These are phyloP conservation scores for Gymnocheta viridis DNA, from an alignment of 2,888 invertebrate species.

Conservation along the genomic window DNA sequence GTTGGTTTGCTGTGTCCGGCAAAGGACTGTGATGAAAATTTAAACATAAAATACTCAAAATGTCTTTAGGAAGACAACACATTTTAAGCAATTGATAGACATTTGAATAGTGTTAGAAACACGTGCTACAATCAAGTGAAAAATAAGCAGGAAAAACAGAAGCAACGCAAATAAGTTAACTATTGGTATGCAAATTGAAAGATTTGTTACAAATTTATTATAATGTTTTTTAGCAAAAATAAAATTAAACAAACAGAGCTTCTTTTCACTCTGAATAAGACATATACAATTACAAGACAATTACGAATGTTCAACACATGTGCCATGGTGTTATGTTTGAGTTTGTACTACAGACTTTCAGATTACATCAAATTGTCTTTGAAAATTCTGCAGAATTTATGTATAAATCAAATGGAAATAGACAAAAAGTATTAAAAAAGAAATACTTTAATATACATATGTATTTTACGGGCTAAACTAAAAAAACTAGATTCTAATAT, in stretches of 20 bases:
- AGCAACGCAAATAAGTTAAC: conserved; percentile 44
- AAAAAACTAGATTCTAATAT: not conserved
- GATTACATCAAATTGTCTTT: not conserved
- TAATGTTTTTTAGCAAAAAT: not conserved
- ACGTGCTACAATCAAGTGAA: conserved; percentile 58
- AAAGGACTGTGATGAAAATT: conserved; percentile 34
- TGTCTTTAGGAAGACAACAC: conserved; percentile 64
- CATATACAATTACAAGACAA: conserved; percentile 55
- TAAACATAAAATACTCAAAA: conserved; percentile 68
- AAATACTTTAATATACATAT: not conserved
- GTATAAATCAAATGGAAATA: not conserved
- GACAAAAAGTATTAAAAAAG: not conserved
- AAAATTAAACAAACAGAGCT: not conserved
- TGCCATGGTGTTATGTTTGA: not conserved
- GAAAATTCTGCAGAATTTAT: not conserved
- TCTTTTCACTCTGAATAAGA: conserved; percentile 32
- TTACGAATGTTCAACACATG: conserved; percentile 52
- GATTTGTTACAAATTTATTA: conserved; percentile 67
- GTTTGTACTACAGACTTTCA: not conserved
- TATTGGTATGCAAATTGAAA: conserved; percentile 62
- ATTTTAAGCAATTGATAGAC: conserved; percentile 71
- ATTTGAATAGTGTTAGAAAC: conserved; percentile 72
- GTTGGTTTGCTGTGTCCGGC: conserved; percentile 4
- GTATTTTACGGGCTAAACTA: too few species aligned
- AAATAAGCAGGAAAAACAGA: conserved; percentile 16